Conservation (phyloP, 2,797 vertebrate genomes). For the Crypturellus tataupa region DNA sequence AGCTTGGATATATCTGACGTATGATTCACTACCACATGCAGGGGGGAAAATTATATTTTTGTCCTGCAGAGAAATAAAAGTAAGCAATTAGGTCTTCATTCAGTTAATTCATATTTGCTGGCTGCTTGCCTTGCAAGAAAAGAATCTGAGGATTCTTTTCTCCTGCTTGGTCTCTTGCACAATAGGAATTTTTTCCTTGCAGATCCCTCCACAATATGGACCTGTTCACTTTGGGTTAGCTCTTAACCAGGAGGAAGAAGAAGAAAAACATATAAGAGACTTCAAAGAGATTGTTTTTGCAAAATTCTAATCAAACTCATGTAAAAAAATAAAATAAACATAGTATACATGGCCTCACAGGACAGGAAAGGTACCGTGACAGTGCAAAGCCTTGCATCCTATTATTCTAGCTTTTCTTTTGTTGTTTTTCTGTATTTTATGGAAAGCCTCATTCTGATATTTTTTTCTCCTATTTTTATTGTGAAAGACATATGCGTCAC, state of each 20-base stretch:
- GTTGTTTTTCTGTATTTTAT: not conserved
- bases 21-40: slow-evolving; percentile 73
- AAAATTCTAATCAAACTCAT: not conserved
- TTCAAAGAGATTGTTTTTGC: not conserved
- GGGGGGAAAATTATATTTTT: slow-evolving; percentile 69
- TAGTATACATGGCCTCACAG: not conserved
- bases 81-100: slow-evolving; percentile 48
- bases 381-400: not conserved
- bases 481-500: not conserved
- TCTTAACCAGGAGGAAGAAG: not conserved
- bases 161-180: not conserved
- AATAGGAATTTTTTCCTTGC: not conserved
- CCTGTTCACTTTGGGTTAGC: not conserved
- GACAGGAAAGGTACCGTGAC: not conserved
- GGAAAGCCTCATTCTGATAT: not conserved
- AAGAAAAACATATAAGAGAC: not conserved
- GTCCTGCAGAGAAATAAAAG: slow-evolving; percentile 64
- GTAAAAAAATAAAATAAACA: not conserved
- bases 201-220: not conserved
- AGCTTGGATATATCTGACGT: slow-evolving; percentile 72
- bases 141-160: not conserved
- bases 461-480: not conserved
- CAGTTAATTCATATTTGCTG: slow-evolving; percentile 30
- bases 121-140: not conserved
- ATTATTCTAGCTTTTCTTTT: not conserved